Conservation (phyloP, 2,888 invertebrate genomes). For the Chouioia cunea region DNA sequence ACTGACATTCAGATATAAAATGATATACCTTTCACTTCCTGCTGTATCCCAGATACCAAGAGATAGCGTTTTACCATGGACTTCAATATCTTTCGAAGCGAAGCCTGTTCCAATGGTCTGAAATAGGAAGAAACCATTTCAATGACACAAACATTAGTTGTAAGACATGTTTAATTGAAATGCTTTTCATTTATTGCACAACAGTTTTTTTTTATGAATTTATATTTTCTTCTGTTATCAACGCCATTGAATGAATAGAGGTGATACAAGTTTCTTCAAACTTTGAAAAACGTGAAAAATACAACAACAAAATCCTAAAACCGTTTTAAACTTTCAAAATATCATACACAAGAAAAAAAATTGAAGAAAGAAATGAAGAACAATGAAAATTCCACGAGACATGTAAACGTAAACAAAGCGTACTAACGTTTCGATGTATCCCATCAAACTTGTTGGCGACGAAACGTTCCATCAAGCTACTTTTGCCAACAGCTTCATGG, state of each 20-base stretch:
- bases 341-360: not conserved
- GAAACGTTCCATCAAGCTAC: slow-evolving; percentile 78
- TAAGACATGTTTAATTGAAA: too few relatives aligned
- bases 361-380: slow-evolving; percentile 1
- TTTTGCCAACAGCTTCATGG: slow-evolving; percentile 79
- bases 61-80: slow-evolving; percentile 67
- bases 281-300: not conserved
- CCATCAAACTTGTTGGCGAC: slow-evolving; percentile 74
- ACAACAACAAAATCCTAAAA: not conserved
- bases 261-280: not conserved
- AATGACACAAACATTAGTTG: not conserved
- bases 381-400: not conserved
- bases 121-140: not conserved
- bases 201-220: too few relatives aligned
- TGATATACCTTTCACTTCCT: slow-evolving; percentile 75
- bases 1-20: too few relatives aligned
- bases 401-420: not conserved
- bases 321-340: too few relatives aligned
- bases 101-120: slow-evolving; percentile 82
- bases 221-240: too few relatives aligned
- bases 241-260: not conserved
- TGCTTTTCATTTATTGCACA: too few relatives aligned
- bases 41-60: slow-evolving; percentile 84
- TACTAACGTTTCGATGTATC: slow-evolving; percentile 75
- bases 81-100: slow-evolving; percentile 74